phyloP scores from a whole-genome alignment of 2,113 vertebrate genomes.

The Anguilla rostrata region DNA sequence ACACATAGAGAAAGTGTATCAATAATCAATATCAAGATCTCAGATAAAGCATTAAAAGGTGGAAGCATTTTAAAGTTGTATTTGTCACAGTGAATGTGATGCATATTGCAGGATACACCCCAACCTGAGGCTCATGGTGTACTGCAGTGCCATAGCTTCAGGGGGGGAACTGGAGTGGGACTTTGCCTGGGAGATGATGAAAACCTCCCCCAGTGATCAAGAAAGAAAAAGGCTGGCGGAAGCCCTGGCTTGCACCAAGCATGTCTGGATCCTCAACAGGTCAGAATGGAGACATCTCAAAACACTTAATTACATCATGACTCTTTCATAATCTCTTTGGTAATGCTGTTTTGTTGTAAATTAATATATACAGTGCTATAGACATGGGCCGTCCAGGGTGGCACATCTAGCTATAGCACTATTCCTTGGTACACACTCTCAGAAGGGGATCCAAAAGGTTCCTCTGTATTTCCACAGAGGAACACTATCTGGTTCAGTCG shows the following conservation, averaged over 20 bases:
- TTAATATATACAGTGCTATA: too few species aligned
- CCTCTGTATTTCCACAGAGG: too few species aligned
- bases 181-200: conserved; percentile 76
- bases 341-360: too few species aligned
- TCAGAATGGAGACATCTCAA: conserved; percentile 45
- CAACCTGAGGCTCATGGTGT: conserved; percentile 79
- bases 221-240: conserved; percentile 78
- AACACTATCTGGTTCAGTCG: too few species aligned
- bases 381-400: too few species aligned
- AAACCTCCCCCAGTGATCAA: conserved; percentile 42
- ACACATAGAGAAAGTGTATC: too few species aligned
- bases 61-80: background rate
- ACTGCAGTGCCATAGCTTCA: conserved; percentile 80
- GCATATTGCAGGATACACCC: conserved; percentile 70
- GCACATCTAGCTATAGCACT: too few species aligned
- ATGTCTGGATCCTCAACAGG: conserved; percentile 86
- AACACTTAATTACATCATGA: background rate
- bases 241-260: conserved; percentile 78
- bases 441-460: too few species aligned
- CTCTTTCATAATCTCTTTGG: too few species aligned
- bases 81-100: background rate
- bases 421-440: too few species aligned
- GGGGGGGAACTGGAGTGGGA: conserved; percentile 78
- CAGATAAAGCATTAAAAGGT: too few species aligned
- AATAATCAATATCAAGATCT: too few species aligned